Percentiles rank a stretch among this genome's conserved stretches.
Conservation (phyloP, 2,888 invertebrate species). For the Venusia cambrica region DNA sequence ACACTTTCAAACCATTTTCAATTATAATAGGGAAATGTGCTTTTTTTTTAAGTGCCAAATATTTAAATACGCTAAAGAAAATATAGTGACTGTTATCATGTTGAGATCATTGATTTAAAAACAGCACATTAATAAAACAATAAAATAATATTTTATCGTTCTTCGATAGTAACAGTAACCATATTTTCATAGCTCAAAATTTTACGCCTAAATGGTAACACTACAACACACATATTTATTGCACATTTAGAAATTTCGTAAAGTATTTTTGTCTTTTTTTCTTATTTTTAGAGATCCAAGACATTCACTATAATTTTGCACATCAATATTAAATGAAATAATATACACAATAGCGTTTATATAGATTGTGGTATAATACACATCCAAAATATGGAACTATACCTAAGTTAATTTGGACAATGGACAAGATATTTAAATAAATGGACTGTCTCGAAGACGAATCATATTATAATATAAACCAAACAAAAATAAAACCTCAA, state of each 20-base stretch:
- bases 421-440: conserved; percentile 72
- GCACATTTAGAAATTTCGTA: conserved; percentile 82
- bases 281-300: conserved; percentile 80
- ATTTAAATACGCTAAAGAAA: conserved; percentile 65
- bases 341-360: conserved; percentile 78
- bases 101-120: conserved; percentile 69
- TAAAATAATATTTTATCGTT: conserved; percentile 33
- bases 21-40: conserved; percentile 79
- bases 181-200: conserved; percentile 61
- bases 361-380: conserved; percentile 76
- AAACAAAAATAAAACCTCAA: conserved; percentile 56
- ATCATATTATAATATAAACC: conserved; percentile 33
- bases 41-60: conserved; percentile 79
- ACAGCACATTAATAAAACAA: conserved; percentile 50
- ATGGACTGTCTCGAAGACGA: conserved; percentile 63
- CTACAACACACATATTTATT: conserved; percentile 82
- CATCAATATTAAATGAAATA: conserved; percentile 76
- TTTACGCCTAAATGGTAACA: conserved; percentile 79
- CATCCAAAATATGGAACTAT: conserved; percentile 80
- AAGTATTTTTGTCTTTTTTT: conserved; percentile 80
- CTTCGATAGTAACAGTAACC: conserved; percentile 41
- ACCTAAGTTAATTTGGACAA: conserved; percentile 76
- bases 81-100: conserved; percentile 56
- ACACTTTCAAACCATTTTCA: conserved; percentile 79
- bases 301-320: conserved; percentile 81